A percentile compares a stretch with the other conserved stretches of the same genome.
phyloP scores from a whole-genome alignment of 2,113 vertebrate species.

The Callorhinus ursinus region DNA sequence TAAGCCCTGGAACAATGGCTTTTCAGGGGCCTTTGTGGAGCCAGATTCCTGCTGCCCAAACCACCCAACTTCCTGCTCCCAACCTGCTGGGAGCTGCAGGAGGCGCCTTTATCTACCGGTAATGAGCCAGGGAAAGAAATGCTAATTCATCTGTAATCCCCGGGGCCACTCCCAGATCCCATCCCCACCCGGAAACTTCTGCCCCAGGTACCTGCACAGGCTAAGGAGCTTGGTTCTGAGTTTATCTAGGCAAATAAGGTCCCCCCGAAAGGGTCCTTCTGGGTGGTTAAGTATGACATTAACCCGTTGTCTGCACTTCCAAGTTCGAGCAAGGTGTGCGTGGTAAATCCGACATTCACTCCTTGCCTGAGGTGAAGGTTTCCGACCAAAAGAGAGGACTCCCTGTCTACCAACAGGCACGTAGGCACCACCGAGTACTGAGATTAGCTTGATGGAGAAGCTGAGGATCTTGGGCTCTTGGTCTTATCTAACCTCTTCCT shows the following conservation, averaged over 20 bases:
- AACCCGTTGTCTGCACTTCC: neutral
- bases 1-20: slow-evolving; percentile 71
- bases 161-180: neutral
- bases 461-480: neutral
- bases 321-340: neutral
- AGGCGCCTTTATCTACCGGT: slow-evolving; percentile 62
- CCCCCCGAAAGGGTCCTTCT: neutral
- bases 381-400: neutral
- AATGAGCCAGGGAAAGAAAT: slow-evolving; percentile 49
- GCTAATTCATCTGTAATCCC: slow-evolving; percentile 47
- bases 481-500: neutral
- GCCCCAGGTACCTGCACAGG: neutral
- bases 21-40: slow-evolving; percentile 54
- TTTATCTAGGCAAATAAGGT: neutral
- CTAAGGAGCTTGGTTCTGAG: neutral
- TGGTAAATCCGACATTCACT: neutral
- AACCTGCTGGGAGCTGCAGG: slow-evolving; percentile 69
- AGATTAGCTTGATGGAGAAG: neutral
- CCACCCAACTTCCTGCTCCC: slow-evolving; percentile 76
- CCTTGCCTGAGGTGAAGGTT: neutral
- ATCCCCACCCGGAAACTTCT: neutral
- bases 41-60: slow-evolving; percentile 75
- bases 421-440: too few species aligned
- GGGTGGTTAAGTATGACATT: neutral
- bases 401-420: neutral